These are phyloP conservation scores for Meta bourneti DNA, from an alignment of 2,888 invertebrate genomes.

Conservation along the genomic window DNA sequence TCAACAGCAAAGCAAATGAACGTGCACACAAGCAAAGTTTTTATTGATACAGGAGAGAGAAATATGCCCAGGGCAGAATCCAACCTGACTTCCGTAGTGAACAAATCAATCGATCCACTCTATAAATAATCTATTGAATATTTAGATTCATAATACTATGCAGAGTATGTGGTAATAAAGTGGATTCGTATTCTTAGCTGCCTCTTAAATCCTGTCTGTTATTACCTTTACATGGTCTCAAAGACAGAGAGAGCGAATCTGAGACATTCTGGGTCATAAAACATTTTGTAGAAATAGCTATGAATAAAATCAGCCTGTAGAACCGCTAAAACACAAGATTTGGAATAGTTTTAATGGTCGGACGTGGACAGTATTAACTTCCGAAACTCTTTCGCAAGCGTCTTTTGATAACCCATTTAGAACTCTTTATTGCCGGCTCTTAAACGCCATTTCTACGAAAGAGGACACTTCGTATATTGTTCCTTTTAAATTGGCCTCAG, in stretches of 20 bases:
- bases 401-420: constrained; percentile 12
- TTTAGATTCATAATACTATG: too few species aligned
- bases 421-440: not conserved
- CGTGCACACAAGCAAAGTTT: too few species aligned
- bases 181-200: too few species aligned
- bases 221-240: not conserved
- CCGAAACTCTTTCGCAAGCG: not conserved
- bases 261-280: not conserved
- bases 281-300: not conserved
- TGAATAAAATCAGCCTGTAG: not conserved
- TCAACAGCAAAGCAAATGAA: too few species aligned
- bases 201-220: too few species aligned
- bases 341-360: not conserved
- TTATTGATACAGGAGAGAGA: too few species aligned
- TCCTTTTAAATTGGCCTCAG: too few species aligned
- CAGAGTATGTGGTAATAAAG: too few species aligned
- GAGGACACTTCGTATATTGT: not conserved
- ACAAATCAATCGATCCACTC: too few species aligned
- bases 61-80: too few species aligned
- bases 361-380: constrained; percentile 1
- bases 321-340: not conserved
- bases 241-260: not conserved
- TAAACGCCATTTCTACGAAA: not conserved
- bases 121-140: too few species aligned
- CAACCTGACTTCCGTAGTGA: too few species aligned